These are phyloP conservation scores for Setophaga kirtlandii DNA, from an alignment of 2,113 vertebrate species.

Conservation along the genomic window DNA sequence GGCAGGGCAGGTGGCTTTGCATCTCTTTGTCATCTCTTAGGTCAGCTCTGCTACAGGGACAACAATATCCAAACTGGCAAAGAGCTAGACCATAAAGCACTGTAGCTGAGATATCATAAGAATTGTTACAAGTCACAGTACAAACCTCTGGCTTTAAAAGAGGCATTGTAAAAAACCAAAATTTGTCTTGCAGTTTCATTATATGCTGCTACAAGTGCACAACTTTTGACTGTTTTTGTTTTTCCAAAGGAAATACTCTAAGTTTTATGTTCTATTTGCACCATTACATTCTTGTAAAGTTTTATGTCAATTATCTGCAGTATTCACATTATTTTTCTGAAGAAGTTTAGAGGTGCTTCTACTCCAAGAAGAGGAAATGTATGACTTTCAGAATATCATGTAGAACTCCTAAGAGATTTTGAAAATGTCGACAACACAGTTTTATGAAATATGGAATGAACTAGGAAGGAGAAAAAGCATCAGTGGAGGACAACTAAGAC, in stretches of 20 bases:
- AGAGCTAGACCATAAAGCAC: background rate
- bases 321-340: background rate
- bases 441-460: background rate
- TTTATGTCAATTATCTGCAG: background rate
- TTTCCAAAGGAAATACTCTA: background rate
- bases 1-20: background rate
- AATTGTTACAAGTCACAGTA: background rate
- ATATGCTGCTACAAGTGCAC: background rate
- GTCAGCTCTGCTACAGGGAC: background rate
- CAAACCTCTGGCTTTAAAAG: background rate
- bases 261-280: background rate
- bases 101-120: background rate
- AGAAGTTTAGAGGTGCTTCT: background rate
- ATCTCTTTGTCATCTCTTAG: background rate
- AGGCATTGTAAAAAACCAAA: background rate
- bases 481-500: background rate
- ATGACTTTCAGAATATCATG: background rate
- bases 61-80: background rate
- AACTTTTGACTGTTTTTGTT: background rate
- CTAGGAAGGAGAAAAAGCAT: background rate
- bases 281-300: background rate
- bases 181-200: background rate
- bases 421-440: background rate
- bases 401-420: background rate
- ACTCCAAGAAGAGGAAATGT: background rate